A percentile compares a stretch with the other conserved stretches of the same genome.
These are phyloP conservation scores for Tursiops truncatus DNA, from an alignment of 2,113 vertebrate genomes.

Conservation along the genomic window DNA sequence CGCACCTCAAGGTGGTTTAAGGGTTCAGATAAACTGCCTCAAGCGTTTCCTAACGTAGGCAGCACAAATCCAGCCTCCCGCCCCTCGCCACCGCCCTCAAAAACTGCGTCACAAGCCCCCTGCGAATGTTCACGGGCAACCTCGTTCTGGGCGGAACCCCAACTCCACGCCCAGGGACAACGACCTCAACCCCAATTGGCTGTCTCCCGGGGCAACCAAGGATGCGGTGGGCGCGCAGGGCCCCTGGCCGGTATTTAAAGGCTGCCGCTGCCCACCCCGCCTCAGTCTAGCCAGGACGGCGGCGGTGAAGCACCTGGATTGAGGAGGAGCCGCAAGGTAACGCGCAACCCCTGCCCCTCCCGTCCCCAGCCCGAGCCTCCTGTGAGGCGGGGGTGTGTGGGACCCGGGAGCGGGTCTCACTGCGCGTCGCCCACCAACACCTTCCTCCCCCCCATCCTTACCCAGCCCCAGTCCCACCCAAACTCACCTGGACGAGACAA, in stretches of 20 bases:
- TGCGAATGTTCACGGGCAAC: neutral
- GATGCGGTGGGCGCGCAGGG: constrained; percentile 40
- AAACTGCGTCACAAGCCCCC: constrained; percentile 62
- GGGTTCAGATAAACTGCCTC: neutral
- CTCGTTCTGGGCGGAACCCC: neutral
- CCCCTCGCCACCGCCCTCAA: neutral
- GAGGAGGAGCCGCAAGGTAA: constrained; percentile 69
- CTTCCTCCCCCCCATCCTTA: constrained; percentile 51
- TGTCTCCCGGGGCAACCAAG: constrained; percentile 64
- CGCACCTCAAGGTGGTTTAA: fast-evolving
- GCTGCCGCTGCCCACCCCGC: fast-evolving
- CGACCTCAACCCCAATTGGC: constrained; percentile 57
- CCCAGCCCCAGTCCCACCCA: constrained; percentile 30
- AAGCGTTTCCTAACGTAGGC: neutral
- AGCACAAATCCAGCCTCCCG: too few relatives aligned
- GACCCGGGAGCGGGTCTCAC: constrained; percentile 48
- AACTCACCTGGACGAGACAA: constrained; percentile 30
- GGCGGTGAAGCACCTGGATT: constrained; percentile 40
- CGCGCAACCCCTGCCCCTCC: constrained; percentile 27
- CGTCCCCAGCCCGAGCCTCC: neutral
- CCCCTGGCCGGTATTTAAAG: constrained; percentile 58
- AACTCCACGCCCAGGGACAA: neutral
- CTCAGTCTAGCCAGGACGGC: constrained; percentile 59
- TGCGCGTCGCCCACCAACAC: constrained; percentile 15
- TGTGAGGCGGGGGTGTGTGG: constrained; percentile 26